A percentile compares a stretch with the other conserved stretches of the same genome.
These are phyloP conservation scores for Hypanus sabinus DNA, from an alignment of 2,113 vertebrate species.

Conservation along the genomic window DNA sequence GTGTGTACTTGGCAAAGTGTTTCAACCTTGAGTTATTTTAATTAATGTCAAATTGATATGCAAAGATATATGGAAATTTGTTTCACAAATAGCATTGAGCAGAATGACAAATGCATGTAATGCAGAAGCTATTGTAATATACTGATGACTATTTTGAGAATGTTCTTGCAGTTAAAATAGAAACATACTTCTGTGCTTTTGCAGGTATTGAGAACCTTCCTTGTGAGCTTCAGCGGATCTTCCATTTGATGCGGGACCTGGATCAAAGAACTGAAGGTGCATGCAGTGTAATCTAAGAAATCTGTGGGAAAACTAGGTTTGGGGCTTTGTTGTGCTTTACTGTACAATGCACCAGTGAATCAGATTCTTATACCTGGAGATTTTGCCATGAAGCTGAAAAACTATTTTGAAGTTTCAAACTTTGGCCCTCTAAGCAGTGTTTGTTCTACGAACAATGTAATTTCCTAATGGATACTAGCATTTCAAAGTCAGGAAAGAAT, in stretches of 20 bases:
- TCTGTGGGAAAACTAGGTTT: background rate
- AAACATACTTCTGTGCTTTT: constrained; percentile 31
- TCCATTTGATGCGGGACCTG: constrained; percentile 89
- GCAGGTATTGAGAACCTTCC: constrained; percentile 93
- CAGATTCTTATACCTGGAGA: background rate
- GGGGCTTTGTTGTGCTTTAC: background rate
- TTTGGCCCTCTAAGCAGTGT: background rate
- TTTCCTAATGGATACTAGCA: background rate
- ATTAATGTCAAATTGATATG: background rate
- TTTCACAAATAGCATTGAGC: background rate
- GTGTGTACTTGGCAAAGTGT: background rate
- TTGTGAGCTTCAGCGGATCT: constrained; percentile 90
- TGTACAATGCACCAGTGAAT: background rate
- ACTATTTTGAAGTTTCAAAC: background rate
- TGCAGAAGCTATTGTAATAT: background rate
- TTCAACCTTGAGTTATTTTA: background rate
- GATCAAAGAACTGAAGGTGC: constrained; percentile 91
- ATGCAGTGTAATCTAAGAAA: constrained; percentile 13
- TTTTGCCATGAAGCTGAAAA: background rate
- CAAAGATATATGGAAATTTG: background rate
- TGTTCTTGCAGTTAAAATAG: background rate
- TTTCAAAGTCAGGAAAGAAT: background rate
- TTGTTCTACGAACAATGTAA: background rate
- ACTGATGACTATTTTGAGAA: background rate
- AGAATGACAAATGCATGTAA: background rate